phyloP scores from a whole-genome alignment of 2,113 vertebrate genomes.

The Cyrtonyx montezumae region DNA sequence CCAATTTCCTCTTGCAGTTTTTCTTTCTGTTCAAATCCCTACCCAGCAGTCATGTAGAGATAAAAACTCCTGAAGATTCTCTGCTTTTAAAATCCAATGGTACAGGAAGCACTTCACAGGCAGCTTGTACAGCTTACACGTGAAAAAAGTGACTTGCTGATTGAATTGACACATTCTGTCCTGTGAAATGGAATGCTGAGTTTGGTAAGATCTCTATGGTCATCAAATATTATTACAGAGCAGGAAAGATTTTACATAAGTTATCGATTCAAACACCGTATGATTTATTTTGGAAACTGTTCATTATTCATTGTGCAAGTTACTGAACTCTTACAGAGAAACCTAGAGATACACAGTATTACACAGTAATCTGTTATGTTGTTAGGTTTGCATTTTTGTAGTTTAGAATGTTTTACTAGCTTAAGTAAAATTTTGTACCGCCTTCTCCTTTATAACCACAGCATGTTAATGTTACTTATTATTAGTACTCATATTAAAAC shows the following conservation, averaged over 20 bases:
- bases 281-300: background rate
- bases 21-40: conserved; percentile 57
- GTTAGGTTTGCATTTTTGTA: background rate
- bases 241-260: background rate
- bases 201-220: background rate
- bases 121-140: background rate
- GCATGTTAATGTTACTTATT: background rate
- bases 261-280: background rate
- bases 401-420: background rate
- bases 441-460: background rate
- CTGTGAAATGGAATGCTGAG: background rate
- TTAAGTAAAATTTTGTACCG: background rate
- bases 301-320: background rate
- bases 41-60: conserved; percentile 46
- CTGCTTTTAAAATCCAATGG: conserved; percentile 55
- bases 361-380: background rate
- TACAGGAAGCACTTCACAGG: conserved; percentile 44
- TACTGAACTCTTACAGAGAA: background rate
- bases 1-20: conserved; percentile 47
- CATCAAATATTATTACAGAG: background rate
- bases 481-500: background rate
- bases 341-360: background rate
- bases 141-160: conserved; percentile 15
- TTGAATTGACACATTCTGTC: conserved; percentile 61
- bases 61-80: conserved; percentile 57